phyloP scores from a whole-genome alignment of 2,797 vertebrate genomes.

The Mallotus villosus region DNA sequence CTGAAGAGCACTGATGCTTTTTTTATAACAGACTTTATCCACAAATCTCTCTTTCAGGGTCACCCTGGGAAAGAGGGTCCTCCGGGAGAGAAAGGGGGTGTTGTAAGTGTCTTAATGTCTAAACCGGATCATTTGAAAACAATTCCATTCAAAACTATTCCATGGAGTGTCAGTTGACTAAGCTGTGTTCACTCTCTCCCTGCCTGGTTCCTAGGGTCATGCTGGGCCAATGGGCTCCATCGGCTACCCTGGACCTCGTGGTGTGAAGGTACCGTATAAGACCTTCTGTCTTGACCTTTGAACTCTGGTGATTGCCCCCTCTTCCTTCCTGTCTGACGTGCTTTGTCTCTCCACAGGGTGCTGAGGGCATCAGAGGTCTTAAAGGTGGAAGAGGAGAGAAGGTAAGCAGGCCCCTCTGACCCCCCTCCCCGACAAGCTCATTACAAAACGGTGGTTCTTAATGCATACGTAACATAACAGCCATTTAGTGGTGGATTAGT shows the following conservation, averaged over 20 bases:
- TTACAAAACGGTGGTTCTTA: constrained; percentile 22
- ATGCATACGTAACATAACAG: too few relatives aligned
- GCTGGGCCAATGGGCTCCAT: constrained; percentile 90
- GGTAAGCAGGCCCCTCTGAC: constrained; percentile 69
- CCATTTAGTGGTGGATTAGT: too few relatives aligned
- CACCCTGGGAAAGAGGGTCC: constrained; percentile 98
- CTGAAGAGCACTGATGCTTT: not conserved
- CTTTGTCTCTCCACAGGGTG: constrained; percentile 76
- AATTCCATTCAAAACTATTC: not conserved
- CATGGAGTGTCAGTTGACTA: not conserved
- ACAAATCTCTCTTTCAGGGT: constrained; percentile 73
- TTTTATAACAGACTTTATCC: not conserved
- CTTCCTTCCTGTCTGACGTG: constrained; percentile 15
- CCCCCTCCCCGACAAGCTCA: constrained; percentile 16
- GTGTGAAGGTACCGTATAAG: constrained; percentile 87
- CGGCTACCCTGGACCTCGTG: constrained; percentile 95
- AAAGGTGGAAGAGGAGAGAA: constrained; percentile 98
- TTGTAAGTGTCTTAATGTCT: constrained; percentile 70
- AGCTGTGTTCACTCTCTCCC: not conserved
- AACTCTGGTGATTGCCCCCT: not conserved
- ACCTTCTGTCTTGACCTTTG: constrained; percentile 14
- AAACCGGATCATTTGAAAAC: constrained; percentile 2
- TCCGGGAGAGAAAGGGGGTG: constrained; percentile 89
- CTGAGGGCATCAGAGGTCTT: constrained; percentile 93
- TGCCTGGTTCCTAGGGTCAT: constrained; percentile 78